Evolutionary conservation across 2,113 vertebrate genomes (phyloP).

Genomic region (Forbesichthys papilliferus): DNA sequence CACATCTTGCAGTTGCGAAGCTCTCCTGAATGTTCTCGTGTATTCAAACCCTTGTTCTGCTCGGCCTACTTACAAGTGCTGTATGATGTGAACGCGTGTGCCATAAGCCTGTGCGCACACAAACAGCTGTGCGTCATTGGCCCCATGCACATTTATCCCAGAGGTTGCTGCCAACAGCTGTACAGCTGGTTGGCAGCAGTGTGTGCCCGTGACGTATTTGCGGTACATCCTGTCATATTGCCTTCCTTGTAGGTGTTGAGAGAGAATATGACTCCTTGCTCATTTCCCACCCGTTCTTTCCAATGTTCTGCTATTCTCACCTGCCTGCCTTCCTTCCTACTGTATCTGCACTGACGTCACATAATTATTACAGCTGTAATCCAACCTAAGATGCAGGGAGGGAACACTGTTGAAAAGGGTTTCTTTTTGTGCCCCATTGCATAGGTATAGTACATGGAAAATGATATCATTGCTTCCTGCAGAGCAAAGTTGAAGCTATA

Average conservation of each 20-base stretch:
- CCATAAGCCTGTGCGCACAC: too few relatives aligned
- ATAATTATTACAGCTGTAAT: conserved; percentile 4
- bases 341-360: conserved; percentile 16
- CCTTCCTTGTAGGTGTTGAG: conserved; percentile 31
- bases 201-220: conserved; percentile 34
- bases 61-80: too few relatives aligned
- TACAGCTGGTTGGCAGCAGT: conserved; percentile 25
- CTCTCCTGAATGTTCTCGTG: too few relatives aligned
- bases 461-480: background rate
- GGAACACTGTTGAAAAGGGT: background rate
- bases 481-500: background rate
- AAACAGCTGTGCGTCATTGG: too few relatives aligned
- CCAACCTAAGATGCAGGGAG: conserved; percentile 32
- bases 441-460: conserved; percentile 9
- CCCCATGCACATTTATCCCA: too few relatives aligned
- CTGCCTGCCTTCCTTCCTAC: conserved; percentile 12
- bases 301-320: conserved; percentile 26
- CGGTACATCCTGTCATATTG: conserved; percentile 15
- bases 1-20: too few relatives aligned
- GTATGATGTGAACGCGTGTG: too few relatives aligned
- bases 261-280: conserved; percentile 30
- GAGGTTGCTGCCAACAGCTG: too few relatives aligned
- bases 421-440: conserved; percentile 12
- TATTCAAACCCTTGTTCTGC: too few relatives aligned
- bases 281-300: conserved; percentile 10